Evolutionary conservation across 2,797 vertebrate species (phyloP), one percentile per base, ranked within the genome.

Genomic region (Sebastes itinus): DNA sequence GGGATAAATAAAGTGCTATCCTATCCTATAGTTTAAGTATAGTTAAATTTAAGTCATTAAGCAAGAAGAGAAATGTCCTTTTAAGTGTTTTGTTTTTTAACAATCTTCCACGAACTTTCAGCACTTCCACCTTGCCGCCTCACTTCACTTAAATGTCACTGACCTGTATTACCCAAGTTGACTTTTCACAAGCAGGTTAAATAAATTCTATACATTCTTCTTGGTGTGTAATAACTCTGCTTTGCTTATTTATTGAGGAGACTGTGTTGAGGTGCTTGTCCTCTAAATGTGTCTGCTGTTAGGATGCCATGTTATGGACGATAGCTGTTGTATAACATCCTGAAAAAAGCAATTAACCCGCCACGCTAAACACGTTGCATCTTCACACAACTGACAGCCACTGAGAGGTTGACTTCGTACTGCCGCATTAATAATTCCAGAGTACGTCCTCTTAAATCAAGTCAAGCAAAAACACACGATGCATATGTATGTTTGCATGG

Each of bases 191-290:
- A 23, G 42, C 52, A 77, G 81, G 75, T 85, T 75, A 70, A 87
- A 88, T 92, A 78, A 87, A 89, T 84, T 80, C 52, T n/a, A 30
- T 88, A 70, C 35, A 35, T 78, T 86, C 35, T 80, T 80, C 64
- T 83, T 70, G 59, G 13, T 60, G 55, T 67, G 74, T 84, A 85
- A 87, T 92, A 68, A 83, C 61, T 67, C 35, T 52, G 22, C 61
- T 82, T 81, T 80, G 87, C 88, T 87, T 63, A 62, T 38, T 66
- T 63, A 69, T 76, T 68, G 76, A 85, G 56, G 65, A 60, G 66
- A 69, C 8, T 4, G 69, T 84, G 81, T 78, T 74, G 74, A 76
- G 54, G 56, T 69, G 46, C 30, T 62, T 67, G 56, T 75, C 55
- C 61, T 78, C 54, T 60, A 52, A 73, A 67, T 27, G 42, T 55